Evolutionary conservation across 2,888 invertebrate species (phyloP).

Genomic region (Drosophila subquinaria): DNA sequence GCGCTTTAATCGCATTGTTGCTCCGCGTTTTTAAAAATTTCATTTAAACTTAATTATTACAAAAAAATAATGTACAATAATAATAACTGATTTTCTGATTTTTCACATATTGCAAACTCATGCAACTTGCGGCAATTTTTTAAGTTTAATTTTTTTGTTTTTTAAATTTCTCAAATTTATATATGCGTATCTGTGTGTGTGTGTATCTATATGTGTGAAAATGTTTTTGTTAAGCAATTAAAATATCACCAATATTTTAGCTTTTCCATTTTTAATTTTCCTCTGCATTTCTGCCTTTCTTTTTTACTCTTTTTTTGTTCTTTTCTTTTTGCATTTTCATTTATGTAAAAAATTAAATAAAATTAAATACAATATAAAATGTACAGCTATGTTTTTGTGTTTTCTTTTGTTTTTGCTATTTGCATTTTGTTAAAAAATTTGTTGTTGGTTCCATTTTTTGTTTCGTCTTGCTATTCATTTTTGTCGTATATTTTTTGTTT

Average conservation of each 20-base stretch:
- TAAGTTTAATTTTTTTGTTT: slow-evolving; percentile 16
- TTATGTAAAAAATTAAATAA: slow-evolving; percentile 70
- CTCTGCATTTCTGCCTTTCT: slow-evolving; percentile 33
- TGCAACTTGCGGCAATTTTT: slow-evolving; percentile 19
- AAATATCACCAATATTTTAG: slow-evolving; percentile 82
- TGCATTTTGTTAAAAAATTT: slow-evolving; percentile 55
- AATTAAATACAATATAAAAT: slow-evolving; percentile 80
- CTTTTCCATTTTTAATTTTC: slow-evolving; percentile 36
- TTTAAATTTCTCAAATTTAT: slow-evolving; percentile 20
- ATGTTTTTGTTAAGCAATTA: slow-evolving; percentile 60
- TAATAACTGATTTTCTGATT: slow-evolving; percentile 55
- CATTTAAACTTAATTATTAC: slow-evolving; percentile 57
- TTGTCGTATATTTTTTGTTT: background rate
- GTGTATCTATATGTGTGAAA: slow-evolving; percentile 34
- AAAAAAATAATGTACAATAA: slow-evolving; percentile 66
- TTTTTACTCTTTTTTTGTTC: slow-evolving; percentile 54
- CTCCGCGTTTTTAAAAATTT: slow-evolving; percentile 55
- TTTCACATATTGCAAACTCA: slow-evolving; percentile 15
- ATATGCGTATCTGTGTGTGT: slow-evolving; percentile 47
- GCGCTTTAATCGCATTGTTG: slow-evolving; percentile 53
- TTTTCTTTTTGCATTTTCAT: slow-evolving; percentile 45
- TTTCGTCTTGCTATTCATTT: slow-evolving; percentile 37
- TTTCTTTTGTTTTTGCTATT: slow-evolving; percentile 29
- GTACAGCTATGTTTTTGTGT: slow-evolving; percentile 64
- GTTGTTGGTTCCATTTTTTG: slow-evolving; percentile 65